phyloP scores from a whole-genome alignment of 2,797 vertebrate species.

The Enteromius argenteus region DNA sequence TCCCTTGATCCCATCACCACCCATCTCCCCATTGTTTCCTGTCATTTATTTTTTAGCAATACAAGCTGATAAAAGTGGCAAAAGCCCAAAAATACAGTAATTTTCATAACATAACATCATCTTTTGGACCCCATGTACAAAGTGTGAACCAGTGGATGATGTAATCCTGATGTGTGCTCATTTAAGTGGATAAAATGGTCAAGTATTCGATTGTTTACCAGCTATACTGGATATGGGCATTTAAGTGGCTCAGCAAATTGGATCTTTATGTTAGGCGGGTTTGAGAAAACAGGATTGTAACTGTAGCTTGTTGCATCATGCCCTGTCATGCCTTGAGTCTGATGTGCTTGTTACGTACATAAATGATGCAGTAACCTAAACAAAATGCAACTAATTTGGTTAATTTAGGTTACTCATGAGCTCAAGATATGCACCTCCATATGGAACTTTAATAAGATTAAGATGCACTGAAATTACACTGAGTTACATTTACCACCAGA shows the following conservation, averaged over 20 bases:
- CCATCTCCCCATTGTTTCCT: background rate
- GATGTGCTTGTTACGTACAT: background rate
- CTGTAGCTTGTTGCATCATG: constrained; percentile 16
- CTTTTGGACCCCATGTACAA: background rate
- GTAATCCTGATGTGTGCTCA: constrained; percentile 2
- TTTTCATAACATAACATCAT: background rate
- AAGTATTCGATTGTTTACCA: constrained; percentile 9
- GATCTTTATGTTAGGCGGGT: constrained; percentile 11
- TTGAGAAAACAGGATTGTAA: constrained; percentile 34
- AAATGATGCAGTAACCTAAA: background rate
- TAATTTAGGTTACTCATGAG: background rate
- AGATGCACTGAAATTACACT: constrained; percentile 28
- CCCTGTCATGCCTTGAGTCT: background rate
- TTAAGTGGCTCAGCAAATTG: constrained; percentile 35
- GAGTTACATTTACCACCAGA: background rate
- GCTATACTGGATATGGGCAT: constrained; percentile 14
- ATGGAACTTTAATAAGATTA: constrained; percentile 37
- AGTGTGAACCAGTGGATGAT: constrained; percentile 1
- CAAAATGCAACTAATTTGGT: background rate
- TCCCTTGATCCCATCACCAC: background rate
- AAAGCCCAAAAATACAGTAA: background rate
- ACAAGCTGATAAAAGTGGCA: background rate
- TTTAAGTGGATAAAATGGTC: constrained; percentile 25
- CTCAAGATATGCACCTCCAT: background rate
- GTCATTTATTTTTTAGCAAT: too few relatives aligned